Evolutionary conservation across 2,113 vertebrate species (phyloP), one percentile per base, ranked within the genome.

Genomic region (Siphamia tubifer): DNA sequence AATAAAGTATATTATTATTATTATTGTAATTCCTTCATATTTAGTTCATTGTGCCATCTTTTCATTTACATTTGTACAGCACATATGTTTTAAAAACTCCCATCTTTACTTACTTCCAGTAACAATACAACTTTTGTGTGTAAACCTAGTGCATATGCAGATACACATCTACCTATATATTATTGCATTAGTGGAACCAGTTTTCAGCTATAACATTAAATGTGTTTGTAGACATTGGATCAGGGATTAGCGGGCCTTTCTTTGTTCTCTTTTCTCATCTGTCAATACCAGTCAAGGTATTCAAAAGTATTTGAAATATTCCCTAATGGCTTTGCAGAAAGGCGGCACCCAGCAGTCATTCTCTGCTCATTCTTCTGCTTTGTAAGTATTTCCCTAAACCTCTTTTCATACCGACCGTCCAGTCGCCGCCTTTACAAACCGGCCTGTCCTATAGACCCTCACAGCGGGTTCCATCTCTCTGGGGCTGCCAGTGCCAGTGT

Each of bases 391-490:
- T 57, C 56, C 63, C 69, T 79, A 68, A 84, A 81, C 44, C 68
- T 75, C 73, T 75, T 86, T 83, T 86, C 66, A 78, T 25, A 20
- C 47, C 6, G 42, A 51, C 55, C 76, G 61, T 71, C 74, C 74
- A 49, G 56, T 39, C 42, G 21, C 73, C 28, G 68, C 63, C 83
- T 89, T 74, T 75, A 79, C 44, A 83, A 70, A 65, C 16, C 68
- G 42, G 45, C 30, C 45, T 23, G 67, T 62, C 68, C 62, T 64
- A 76, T 85, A 82, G 77, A 82, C 54, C 64, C 54, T 71, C 87
- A 70, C 87, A 89, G 87, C 77, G 73, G 74, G 88, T 65, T 45
- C 27, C 23, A 25, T 64, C 75, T 80, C 80, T 69, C 64, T 48
- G 58, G 75, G 67, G 82, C 69, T 53, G 72, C 72, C 69, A 60